Evolutionary conservation across 2,113 vertebrate species (phyloP).

Genomic region (Ornithorhynchus anatinus): DNA sequence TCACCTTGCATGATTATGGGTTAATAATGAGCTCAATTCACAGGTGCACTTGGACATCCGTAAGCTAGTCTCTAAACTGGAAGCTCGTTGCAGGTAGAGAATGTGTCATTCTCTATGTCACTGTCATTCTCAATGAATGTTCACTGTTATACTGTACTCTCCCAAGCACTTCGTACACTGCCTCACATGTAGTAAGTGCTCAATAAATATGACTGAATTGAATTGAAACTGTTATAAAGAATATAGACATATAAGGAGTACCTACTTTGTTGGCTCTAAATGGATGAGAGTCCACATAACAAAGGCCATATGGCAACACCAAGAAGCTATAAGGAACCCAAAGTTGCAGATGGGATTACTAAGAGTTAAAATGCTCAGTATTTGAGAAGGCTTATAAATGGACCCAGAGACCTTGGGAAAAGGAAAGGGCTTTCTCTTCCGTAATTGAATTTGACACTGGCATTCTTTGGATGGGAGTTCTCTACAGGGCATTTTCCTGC

Average conservation of each 20-base stretch:
- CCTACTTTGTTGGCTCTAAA: too few relatives aligned
- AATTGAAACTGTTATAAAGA: too few relatives aligned
- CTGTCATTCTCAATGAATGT: too few relatives aligned
- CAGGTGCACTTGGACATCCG: constrained; percentile 13
- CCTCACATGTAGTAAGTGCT: too few relatives aligned
- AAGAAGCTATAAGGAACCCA: not conserved
- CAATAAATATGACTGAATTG: too few relatives aligned
- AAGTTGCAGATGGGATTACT: constrained; percentile 21
- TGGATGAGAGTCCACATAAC: too few relatives aligned
- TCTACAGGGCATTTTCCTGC: constrained; percentile 54
- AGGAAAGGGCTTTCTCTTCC: constrained; percentile 43
- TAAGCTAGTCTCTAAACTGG: not conserved
- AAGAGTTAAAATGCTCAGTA: constrained; percentile 45
- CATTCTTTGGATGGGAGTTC: constrained; percentile 45
- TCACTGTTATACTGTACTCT: too few relatives aligned
- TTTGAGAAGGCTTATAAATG: constrained; percentile 55
- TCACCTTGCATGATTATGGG: not conserved
- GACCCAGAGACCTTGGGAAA: constrained; percentile 42
- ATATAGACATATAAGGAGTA: too few relatives aligned
- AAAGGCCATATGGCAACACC: not conserved
- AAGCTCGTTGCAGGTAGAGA: not conserved
- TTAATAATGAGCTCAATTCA: not conserved
- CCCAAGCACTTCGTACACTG: too few relatives aligned
- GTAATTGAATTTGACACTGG: constrained; percentile 61
- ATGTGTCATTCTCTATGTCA: too few relatives aligned